phyloP scores from a whole-genome alignment of 2,797 vertebrate species.

The Lepilemur ruficaudatus region DNA sequence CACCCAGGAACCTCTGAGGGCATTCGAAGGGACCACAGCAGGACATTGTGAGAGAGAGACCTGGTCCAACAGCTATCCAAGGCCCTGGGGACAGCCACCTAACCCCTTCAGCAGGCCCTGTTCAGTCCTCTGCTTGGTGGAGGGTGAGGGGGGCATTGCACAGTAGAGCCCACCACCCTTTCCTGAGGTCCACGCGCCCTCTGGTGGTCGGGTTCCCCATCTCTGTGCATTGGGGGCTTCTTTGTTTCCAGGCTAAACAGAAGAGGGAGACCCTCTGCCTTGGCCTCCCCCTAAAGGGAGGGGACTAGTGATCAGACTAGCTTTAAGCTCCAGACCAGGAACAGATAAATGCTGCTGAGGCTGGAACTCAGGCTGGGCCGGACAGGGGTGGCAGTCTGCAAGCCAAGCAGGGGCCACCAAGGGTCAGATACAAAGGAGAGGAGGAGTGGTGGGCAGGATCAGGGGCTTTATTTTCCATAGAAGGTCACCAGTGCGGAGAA shows the following conservation, averaged over 20 bases:
- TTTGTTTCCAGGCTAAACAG: neutral
- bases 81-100: neutral
- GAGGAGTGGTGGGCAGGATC: neutral
- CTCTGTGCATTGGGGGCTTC: neutral
- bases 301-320: neutral
- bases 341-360: neutral
- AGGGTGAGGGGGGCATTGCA: neutral
- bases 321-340: neutral
- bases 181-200: conserved; percentile 58
- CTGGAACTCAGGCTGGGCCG: neutral
- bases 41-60: neutral
- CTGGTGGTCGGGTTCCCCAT: conserved; percentile 44
- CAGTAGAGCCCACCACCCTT: neutral
- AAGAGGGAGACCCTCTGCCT: neutral
- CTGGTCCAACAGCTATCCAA: neutral
- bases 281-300: neutral
- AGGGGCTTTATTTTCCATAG: neutral
- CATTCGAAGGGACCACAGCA: neutral
- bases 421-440: neutral
- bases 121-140: neutral
- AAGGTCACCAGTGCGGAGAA: neutral
- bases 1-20: neutral
- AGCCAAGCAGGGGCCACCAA: neutral
- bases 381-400: neutral
- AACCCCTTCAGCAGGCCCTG: neutral